Evolutionary conservation across 92 coral and sea anemone species (phyloP).

Genomic region (Siderastrea radians): DNA sequence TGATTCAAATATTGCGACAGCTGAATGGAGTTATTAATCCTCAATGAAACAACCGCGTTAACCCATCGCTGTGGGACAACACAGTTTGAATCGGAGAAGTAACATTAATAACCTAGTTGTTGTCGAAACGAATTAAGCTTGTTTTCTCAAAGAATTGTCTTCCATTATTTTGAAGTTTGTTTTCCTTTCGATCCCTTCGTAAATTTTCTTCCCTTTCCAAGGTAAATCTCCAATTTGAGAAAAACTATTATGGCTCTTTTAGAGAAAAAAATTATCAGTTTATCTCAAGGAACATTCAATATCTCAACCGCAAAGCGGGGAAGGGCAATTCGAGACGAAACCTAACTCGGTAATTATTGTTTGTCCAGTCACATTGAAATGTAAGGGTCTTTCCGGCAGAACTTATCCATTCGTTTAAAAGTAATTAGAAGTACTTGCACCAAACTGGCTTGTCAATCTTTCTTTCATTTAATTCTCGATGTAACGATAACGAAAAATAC

Average conservation of each 20-base stretch:
- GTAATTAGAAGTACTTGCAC: constrained; percentile 49
- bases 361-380: constrained; percentile 33
- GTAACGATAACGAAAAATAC: constrained; percentile 27
- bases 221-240: constrained; percentile 2
- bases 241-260: background rate
- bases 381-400: constrained; percentile 41
- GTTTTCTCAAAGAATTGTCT: constrained; percentile 1
- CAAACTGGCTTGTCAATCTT: constrained; percentile 52
- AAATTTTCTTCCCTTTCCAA: background rate
- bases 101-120: constrained; percentile 27
- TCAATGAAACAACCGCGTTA: constrained; percentile 47
- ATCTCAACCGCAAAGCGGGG: background rate
- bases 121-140: constrained; percentile 41
- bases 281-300: constrained; percentile 8
- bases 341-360: constrained; percentile 50
- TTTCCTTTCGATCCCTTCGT: background rate
- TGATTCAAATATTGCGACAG: constrained; percentile 35
- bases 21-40: constrained; percentile 49
- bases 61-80: constrained; percentile 48
- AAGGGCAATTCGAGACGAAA: constrained; percentile 42
- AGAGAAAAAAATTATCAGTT: background rate
- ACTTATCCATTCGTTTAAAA: constrained; percentile 27
- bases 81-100: constrained; percentile 35
- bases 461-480: constrained; percentile 44
- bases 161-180: background rate